Evolutionary conservation across 2,797 vertebrate genomes (phyloP).

Genomic region (Alauda arvensis): DNA sequence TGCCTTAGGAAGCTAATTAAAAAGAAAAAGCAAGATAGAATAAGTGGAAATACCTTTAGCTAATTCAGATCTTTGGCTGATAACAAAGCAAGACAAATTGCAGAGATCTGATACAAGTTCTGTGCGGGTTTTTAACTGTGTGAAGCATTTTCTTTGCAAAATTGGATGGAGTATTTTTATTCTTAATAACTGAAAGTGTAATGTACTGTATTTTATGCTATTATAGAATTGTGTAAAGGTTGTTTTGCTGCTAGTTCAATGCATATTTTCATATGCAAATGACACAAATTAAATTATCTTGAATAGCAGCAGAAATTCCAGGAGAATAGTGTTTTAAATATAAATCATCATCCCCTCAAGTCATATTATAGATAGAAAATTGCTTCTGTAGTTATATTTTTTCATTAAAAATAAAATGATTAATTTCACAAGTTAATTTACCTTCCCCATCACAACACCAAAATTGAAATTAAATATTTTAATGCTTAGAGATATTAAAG

Average conservation of each 20-base stretch:
- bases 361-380: conserved; percentile 63
- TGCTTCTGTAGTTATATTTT: conserved; percentile 74
- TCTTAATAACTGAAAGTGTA: conserved; percentile 42
- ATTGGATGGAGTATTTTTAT: conserved; percentile 34
- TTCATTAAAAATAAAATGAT: conserved; percentile 78
- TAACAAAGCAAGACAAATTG: conserved; percentile 26
- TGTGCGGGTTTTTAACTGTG: not conserved
- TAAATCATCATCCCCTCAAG: conserved; percentile 69
- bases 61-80: conserved; percentile 27
- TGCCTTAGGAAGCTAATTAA: conserved; percentile 9
- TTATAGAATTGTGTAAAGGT: conserved; percentile 48
- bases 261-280: conserved; percentile 66
- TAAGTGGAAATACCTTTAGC: conserved; percentile 12
- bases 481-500: conserved; percentile 69
- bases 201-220: conserved; percentile 36
- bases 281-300: conserved; percentile 68
- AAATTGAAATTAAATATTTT: conserved; percentile 74
- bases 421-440: conserved; percentile 78
- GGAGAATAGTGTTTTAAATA: conserved; percentile 68
- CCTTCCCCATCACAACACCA: conserved; percentile 56
- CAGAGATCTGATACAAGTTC: not conserved
- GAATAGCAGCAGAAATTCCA: conserved; percentile 63
- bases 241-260: conserved; percentile 50
- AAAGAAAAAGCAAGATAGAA: not conserved
- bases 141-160: conserved; percentile 11